phyloP scores from a whole-genome alignment of 2,888 invertebrate genomes.

The Galeruca laticollis region DNA sequence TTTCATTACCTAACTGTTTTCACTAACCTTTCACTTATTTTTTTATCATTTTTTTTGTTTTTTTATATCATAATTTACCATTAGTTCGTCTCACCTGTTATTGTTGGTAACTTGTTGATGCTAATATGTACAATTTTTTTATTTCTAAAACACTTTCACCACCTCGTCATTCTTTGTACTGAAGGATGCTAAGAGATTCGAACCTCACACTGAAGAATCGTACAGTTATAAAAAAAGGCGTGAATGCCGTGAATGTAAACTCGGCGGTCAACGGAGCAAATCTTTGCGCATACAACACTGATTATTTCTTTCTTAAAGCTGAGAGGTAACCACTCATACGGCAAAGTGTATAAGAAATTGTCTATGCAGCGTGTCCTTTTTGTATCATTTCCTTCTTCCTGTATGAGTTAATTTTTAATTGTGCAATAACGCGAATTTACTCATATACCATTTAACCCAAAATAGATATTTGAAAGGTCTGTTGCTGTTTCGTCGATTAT shows the following conservation, averaged over 20 bases:
- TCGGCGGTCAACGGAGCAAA: conserved; percentile 18
- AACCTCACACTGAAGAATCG: conserved; percentile 18
- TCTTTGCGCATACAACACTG: conserved; percentile 10
- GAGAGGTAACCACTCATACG: conserved; percentile 3
- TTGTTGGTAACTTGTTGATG: conserved; percentile 28
- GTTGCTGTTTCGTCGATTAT: too few relatives aligned
- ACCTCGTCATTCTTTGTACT: conserved; percentile 28
- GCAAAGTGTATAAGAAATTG: conserved; percentile 1
- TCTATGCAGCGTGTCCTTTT: not conserved
- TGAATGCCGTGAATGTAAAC: conserved; percentile 30
- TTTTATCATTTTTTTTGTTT: not conserved
- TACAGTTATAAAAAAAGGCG: conserved; percentile 20
- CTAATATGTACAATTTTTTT: conserved; percentile 18
- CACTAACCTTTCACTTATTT: conserved; percentile 21
- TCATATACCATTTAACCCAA: too few relatives aligned
- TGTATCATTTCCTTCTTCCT: too few relatives aligned
- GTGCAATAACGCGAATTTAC: too few relatives aligned
- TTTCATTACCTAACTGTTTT: conserved; percentile 3
- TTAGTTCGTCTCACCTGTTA: conserved; percentile 24
- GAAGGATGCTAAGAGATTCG: not conserved
- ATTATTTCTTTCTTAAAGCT: not conserved
- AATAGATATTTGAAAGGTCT: too few relatives aligned
- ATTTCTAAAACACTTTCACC: conserved; percentile 17
- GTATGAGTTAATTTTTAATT: too few relatives aligned
- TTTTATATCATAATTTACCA: not conserved